phyloP scores from a whole-genome alignment of 2,113 vertebrate genomes.

The Nicator chloris region DNA sequence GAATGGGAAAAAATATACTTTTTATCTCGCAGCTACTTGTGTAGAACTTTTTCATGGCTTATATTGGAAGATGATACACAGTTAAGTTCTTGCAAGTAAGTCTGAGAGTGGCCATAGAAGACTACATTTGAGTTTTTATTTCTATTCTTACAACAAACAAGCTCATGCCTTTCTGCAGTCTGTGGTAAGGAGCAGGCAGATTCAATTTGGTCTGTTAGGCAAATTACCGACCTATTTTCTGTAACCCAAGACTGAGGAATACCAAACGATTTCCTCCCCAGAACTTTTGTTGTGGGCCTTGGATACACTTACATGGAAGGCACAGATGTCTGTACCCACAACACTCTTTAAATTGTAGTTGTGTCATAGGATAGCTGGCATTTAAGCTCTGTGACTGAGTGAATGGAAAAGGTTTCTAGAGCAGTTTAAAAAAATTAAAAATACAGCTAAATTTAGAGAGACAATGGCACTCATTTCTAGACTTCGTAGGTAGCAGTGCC shows the following conservation, averaged over 20 bases:
- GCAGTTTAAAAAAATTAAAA: not conserved
- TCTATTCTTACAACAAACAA: not conserved
- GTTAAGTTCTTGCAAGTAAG: not conserved
- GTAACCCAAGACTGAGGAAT: not conserved
- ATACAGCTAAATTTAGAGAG: not conserved
- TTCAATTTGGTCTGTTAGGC: not conserved
- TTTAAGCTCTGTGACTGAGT: not conserved
- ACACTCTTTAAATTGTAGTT: not conserved
- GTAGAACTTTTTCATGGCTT: not conserved
- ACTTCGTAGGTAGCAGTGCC: not conserved
- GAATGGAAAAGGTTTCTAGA: not conserved
- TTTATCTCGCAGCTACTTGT: not conserved
- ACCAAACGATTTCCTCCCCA: not conserved
- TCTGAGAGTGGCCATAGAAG: not conserved
- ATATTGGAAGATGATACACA: not conserved
- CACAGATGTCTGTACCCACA: not conserved
- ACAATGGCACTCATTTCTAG: not conserved
- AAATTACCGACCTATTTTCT: not conserved
- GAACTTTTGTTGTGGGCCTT: not conserved
- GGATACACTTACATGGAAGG: rapidly evolving
- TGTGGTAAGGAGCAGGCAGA: not conserved
- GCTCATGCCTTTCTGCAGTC: not conserved
- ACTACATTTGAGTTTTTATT: not conserved
- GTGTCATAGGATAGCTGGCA: not conserved
- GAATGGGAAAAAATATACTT: not conserved